Base-by-base conservation (phyloP, 2,113 vertebrate species). In the Gambusia affinis region DNA sequence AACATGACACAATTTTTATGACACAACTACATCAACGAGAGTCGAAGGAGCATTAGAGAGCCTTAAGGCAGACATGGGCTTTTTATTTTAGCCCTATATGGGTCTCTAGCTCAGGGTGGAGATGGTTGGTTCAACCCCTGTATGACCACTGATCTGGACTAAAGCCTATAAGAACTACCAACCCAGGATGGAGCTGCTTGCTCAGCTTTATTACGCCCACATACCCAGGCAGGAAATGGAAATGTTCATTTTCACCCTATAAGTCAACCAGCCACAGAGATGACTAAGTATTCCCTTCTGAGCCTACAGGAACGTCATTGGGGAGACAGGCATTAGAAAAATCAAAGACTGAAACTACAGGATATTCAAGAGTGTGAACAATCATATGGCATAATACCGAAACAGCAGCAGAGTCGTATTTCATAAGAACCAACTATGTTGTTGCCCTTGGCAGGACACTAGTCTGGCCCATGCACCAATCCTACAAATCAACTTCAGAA, bases 401-500 rank as follows among this genome's bases (percentile, higher is more conserved):
- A 77, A 66, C 4, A 70, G 76, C 28, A 73, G 22, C 29, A 30
- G 24, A 60, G 39, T 39, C 22, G n/a, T 11, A 35, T 60, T 60
- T 39, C 27, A 61, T 22, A 11, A 47, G 22, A 24, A 62, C 51
- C 69, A 31, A 80, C n/a, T 39, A 60, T 51, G 62, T 57, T 70
- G 27, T 4, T 69, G 64, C 70, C 69, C 15, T 17, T 37, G 71
- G 62, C 54, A 47, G 69, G 60, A 73, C 28, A 70, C 33, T 61
- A 67, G 29, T 84, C 76, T 70, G 68, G 54, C 57, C 72, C 57
- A 60, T 6, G 73, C 37, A 66, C 67, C 29, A 72, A 69, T 67
- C 33, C 64, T n/a, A 72, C 61, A 82, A 12, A 76, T 72, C 62
- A 67, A 61, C 63, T 80, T 31, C 6, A 61, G 44, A 67, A 86